A percentile compares a stretch with the other conserved stretches of the same genome.
These are phyloP conservation scores for Dendrocincla fuliginosa DNA, from an alignment of 2,797 vertebrate genomes.

Conservation along the genomic window DNA sequence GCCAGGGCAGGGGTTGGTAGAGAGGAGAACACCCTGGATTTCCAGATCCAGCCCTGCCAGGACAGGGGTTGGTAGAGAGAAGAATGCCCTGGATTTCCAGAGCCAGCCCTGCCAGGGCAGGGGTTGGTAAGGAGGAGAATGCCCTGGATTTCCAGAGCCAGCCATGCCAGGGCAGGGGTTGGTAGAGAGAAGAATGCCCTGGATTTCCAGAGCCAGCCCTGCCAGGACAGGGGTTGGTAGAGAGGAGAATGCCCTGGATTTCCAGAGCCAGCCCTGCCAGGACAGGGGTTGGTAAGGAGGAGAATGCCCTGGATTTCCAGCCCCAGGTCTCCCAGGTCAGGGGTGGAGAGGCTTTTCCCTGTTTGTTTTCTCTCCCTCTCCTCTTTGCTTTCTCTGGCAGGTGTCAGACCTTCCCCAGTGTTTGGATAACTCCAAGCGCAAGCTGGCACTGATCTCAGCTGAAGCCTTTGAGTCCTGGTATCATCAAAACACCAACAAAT, in stretches of 20 bases:
- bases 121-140: not conserved
- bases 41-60: not conserved
- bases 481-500: slow-evolving; percentile 23
- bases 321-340: not conserved
- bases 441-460: not conserved
- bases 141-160: not conserved
- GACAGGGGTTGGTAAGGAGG: not conserved
- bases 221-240: not conserved
- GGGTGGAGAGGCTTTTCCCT: not conserved
- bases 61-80: not conserved
- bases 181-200: not conserved
- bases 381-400: slow-evolving; percentile 2
- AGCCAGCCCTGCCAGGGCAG: not conserved
- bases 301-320: not conserved
- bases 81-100: not conserved
- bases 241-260: not conserved
- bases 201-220: not conserved
- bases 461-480: not conserved
- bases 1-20: not conserved
- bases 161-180: not conserved
- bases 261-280: not conserved
- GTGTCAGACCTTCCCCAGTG: not conserved
- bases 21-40: not conserved
- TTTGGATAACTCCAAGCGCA: not conserved
- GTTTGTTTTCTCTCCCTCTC: not conserved